Base-by-base conservation (phyloP, 2,113 vertebrate species). In the Jaculus jaculus region DNA sequence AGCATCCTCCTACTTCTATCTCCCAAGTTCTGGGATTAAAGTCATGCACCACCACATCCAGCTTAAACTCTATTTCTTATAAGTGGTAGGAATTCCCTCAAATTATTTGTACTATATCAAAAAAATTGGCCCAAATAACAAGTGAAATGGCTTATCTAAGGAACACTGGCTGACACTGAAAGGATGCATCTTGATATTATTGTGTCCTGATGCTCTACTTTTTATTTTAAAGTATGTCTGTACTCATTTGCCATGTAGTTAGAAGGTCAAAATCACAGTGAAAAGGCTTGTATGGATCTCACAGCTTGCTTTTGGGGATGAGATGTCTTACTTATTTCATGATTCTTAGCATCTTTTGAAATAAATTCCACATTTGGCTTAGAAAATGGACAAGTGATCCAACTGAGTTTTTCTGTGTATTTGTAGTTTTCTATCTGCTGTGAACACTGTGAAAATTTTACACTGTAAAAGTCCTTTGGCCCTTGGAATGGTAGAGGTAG, bases 171-270 rank as follows among this genome's bases (percentile, higher is more conserved):
- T 24, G 18, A 24, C 51, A 28, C 2, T 73, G 15, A 11, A 16
- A 26, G 5, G 11, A 21, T 71, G 7, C 3, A 4, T 17, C 0
- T 18, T 32, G 28, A 16, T 39, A 2, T 13, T 16, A 0, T 71
- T 32, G 63, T 82, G 61, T 63, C 42, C 28, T 72, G 0, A 39
- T 12, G 3, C 37, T 89, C 20, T 91, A 13, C 21, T 54, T 89
- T 63, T 30, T 42, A 37, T 61, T n/a, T 7, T 39, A 9, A n/a
- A 0, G 54, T 54, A 7, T 54, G 54, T 54, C 54, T 54, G 7
- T 54, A 12, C 2, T 85, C 26, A 20, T 65, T 63, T 42, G 15
- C 30, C 91, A 7, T 24, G 21, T 28, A 32, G 12, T 21, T 13
- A 11, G 28, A 77, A 60, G 51, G 26, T 21, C 63, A 72, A 10